Base-by-base conservation (phyloP, 2,888 invertebrate genomes). In the Heliconius hortense region DNA sequence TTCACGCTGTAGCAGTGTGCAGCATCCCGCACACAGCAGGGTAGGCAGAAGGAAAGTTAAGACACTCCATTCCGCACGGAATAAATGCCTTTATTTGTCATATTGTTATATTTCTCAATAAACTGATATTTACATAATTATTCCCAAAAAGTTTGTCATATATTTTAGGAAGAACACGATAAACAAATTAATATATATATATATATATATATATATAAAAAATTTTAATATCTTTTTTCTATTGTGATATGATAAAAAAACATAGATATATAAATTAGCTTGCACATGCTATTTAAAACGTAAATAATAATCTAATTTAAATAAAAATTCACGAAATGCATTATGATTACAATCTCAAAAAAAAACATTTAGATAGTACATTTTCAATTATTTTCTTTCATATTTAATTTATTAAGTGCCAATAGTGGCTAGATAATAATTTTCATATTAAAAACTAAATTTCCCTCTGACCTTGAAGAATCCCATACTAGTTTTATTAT, bases 391-490 rank as follows among this genome's bases (percentile, higher is more conserved):
- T 8, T 43, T 43, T 26, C 35, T 26, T 48, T n/a, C 11, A 53
- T 21, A 53, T 68, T 53, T 53, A 10, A 5, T 48, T 28, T 53
- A 39, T 21, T 31, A 21, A 72, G 21, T 26, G 72, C 31, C 63
- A 63, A 71, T 48, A 5, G 75, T 31, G 67, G 31, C 26, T n/a
- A 66, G 31, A 53, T 53, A 68, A 68, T 48, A 35, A 10, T 21
- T 62, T 24, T 39, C 10, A 43, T 21, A 76, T 94, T 96, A 97
- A 87, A 97, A 97, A 88, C 97, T 97, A 85, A 98, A 96, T 88
- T 97, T 97, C 81, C 97, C 97, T 81, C 98, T 94, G 78, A 97
- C 97, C 92, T 97, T 97, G 90, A 97, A 97, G 92, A 97, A 98
- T 3, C 98, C 98, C 87, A 98, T 94, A 80, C 96, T 95, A 81